Percentiles rank a stretch among this genome's conserved stretches.
phyloP scores from a whole-genome alignment of 2,113 vertebrate genomes.

The Isichthys henryi region DNA sequence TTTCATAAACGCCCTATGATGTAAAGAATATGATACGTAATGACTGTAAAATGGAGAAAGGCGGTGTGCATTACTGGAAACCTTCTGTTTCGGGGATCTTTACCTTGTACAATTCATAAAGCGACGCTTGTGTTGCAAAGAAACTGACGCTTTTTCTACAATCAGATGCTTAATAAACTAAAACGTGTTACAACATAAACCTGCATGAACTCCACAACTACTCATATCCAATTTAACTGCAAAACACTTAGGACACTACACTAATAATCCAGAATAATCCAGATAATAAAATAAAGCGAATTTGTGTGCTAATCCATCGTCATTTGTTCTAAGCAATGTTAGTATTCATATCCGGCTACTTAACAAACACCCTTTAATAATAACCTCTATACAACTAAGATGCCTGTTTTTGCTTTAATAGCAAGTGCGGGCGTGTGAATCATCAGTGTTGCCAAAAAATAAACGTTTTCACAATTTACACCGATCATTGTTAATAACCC shows the following conservation, averaged over 20 bases:
- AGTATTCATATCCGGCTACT: not conserved
- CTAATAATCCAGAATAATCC: not conserved
- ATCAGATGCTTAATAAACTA: not conserved
- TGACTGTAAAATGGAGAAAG: not conserved
- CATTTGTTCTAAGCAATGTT: not conserved
- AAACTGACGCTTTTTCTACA: not conserved
- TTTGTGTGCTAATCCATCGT: not conserved
- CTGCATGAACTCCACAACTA: not conserved
- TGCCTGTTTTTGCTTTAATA: not conserved
- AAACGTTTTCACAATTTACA: not conserved
- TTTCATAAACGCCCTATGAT: not conserved
- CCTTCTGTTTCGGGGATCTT: not conserved
- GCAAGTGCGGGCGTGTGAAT: not conserved
- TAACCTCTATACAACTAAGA: not conserved
- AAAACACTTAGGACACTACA: not conserved
- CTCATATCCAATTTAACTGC: not conserved
- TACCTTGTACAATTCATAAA: not conserved
- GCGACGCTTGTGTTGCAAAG: not conserved
- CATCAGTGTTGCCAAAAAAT: not conserved
- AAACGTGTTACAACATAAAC: not conserved
- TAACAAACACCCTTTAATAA: not conserved
- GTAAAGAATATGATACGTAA: not conserved
- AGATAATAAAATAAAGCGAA: not conserved
- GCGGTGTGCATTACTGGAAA: not conserved
- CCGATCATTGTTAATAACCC: not conserved